These are phyloP conservation scores for Atherinomorus stipes DNA, from an alignment of 2,113 vertebrate species.

Conservation along the genomic window DNA sequence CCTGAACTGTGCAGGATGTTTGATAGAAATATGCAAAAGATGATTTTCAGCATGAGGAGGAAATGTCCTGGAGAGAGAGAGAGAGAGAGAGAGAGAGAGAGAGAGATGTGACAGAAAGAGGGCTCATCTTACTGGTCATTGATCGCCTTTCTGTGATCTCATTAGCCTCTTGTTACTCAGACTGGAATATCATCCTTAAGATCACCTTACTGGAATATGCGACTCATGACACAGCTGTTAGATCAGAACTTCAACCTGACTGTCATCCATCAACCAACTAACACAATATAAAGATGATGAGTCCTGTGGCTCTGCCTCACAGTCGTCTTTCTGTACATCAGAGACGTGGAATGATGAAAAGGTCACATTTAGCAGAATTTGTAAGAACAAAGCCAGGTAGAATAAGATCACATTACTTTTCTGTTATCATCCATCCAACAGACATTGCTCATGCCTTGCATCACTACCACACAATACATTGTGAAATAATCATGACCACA, in stretches of 20 bases:
- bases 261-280: constrained; percentile 34
- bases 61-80: constrained; percentile 35
- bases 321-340: constrained; percentile 3
- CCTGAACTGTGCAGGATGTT: not conserved
- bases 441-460: constrained; percentile 8
- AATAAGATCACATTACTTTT: constrained; percentile 1
- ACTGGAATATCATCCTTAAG: constrained; percentile 78
- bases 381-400: constrained; percentile 22
- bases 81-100: constrained; percentile 53
- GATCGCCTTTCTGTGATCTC: constrained; percentile 78
- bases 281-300: constrained; percentile 29
- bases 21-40: constrained; percentile 25
- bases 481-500: constrained; percentile 60
- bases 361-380: constrained; percentile 21
- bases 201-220: constrained; percentile 72
- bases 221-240: constrained; percentile 60
- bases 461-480: constrained; percentile 38
- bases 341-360: not conserved
- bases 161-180: constrained; percentile 71
- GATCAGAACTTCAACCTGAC: constrained; percentile 54
- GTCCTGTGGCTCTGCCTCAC: not conserved
- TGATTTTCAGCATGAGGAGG: constrained; percentile 34
- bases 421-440: constrained; percentile 6
- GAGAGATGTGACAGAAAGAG: constrained; percentile 52
- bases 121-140: constrained; percentile 71